phyloP scores from a whole-genome alignment of 2,797 vertebrate species.

The Melanotaenia nigrans region DNA sequence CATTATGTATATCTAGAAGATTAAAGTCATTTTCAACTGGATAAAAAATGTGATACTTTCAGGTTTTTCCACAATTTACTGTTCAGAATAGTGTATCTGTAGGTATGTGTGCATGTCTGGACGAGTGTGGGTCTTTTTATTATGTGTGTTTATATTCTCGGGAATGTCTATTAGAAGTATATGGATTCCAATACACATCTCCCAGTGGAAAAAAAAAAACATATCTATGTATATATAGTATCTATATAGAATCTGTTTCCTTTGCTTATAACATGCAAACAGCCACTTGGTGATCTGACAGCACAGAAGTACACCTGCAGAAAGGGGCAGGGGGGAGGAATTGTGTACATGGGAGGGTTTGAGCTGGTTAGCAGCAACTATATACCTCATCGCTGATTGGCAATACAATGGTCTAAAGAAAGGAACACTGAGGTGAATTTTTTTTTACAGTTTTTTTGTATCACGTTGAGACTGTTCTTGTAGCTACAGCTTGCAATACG shows the following conservation, averaged over 20 bases:
- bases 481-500: constrained; percentile 14
- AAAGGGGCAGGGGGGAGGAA: constrained; percentile 50
- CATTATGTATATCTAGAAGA: constrained; percentile 89
- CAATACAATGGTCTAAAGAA: constrained; percentile 59
- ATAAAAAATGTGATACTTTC: constrained; percentile 77
- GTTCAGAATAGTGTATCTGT: constrained; percentile 56
- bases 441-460: constrained; percentile 59
- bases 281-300: constrained; percentile 95
- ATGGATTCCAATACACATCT: constrained; percentile 71
- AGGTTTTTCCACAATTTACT: constrained; percentile 71
- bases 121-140: constrained; percentile 40
- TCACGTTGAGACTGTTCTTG: constrained; percentile 27
- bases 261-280: constrained; percentile 96
- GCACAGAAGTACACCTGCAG: constrained; percentile 89
- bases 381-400: constrained; percentile 58
- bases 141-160: constrained; percentile 53
- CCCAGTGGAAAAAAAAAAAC: constrained; percentile 74
- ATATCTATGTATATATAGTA: constrained; percentile 83
- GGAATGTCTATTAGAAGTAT: constrained; percentile 71
- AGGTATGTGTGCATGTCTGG: constrained; percentile 36
- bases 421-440: constrained; percentile 74
- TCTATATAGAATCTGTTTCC: constrained; percentile 85
- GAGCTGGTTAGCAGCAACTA: constrained; percentile 71
- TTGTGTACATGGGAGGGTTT: constrained; percentile 57
- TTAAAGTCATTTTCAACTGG: constrained; percentile 81